phyloP scores from a whole-genome alignment of 2,113 vertebrate genomes.

The Hemiscyllium ocellatum region DNA sequence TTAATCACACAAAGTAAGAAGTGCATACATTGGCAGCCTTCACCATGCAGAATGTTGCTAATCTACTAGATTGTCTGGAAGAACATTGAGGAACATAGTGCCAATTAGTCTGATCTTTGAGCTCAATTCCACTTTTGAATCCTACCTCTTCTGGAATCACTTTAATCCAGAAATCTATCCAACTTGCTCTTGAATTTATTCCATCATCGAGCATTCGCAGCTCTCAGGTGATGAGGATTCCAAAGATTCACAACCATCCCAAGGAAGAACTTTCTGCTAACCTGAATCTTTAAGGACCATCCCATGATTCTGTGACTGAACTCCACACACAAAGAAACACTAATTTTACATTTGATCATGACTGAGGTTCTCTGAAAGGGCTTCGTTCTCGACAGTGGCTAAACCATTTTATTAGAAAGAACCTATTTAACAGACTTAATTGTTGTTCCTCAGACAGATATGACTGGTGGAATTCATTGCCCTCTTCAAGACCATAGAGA shows the following conservation, averaged over 20 bases:
- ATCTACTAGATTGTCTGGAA: background rate
- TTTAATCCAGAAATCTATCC: background rate
- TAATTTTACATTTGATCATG: background rate
- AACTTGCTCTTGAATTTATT: background rate
- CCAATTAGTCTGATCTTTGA: background rate
- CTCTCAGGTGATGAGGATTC: background rate
- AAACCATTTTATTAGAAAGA: background rate
- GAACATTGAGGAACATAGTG: too few relatives aligned
- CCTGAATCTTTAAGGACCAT: background rate
- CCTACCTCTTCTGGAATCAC: background rate
- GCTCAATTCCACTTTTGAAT: background rate
- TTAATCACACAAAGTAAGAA: too few relatives aligned
- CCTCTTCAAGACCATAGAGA: too few relatives aligned
- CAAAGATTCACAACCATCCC: background rate
- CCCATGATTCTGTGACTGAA: background rate
- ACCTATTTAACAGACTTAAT: background rate
- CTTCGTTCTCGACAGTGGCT: background rate
- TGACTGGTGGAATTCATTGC: background rate
- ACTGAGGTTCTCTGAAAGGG: background rate
- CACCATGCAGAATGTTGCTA: background rate
- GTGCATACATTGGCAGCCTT: background rate
- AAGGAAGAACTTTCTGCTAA: too few relatives aligned
- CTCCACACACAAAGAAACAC: background rate
- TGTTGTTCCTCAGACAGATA: background rate
- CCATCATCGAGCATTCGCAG: too few relatives aligned